These are phyloP conservation scores for Eristalis arbustorum DNA, from an alignment of 2,888 invertebrate species.

Conservation along the genomic window DNA sequence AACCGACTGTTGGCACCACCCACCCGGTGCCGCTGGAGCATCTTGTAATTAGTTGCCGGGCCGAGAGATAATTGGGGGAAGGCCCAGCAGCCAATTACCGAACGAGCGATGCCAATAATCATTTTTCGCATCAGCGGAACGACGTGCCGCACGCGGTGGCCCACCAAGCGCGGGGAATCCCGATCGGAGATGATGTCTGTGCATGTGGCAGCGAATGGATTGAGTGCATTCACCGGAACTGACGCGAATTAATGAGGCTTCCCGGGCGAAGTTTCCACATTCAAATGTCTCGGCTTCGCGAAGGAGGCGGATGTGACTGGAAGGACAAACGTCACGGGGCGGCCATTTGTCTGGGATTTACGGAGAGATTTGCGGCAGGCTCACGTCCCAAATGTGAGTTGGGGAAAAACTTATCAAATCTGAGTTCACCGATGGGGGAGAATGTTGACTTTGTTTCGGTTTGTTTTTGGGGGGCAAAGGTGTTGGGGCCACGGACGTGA, in stretches of 20 bases:
- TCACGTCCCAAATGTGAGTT: neutral
- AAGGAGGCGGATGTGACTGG: neutral
- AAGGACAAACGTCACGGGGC: neutral
- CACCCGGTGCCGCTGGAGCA: conserved; percentile 1
- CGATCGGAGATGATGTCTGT: neutral
- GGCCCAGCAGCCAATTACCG: conserved; percentile 35
- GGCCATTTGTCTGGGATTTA: neutral
- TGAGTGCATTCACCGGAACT: conserved; percentile 6
- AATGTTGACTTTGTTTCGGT: neutral
- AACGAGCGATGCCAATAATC: conserved; percentile 41
- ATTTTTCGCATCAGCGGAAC: conserved; percentile 34
- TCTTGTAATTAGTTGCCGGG: conserved; percentile 34
- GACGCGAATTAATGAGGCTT: conserved; percentile 33
- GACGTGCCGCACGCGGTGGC: conserved; percentile 5
- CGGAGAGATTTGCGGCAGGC: neutral
- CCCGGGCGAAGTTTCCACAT: neutral
- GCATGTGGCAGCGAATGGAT: neutral
- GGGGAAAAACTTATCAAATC: neutral
- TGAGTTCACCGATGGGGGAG: neutral
- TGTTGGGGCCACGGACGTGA: neutral
- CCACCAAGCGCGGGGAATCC: neutral
- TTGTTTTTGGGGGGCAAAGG: neutral
- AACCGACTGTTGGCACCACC: neutral
- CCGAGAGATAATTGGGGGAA: conserved; percentile 26
- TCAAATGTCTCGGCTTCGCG: neutral